phyloP scores from a whole-genome alignment of 2,797 vertebrate species.

The Dicrostonyx torquatus region DNA sequence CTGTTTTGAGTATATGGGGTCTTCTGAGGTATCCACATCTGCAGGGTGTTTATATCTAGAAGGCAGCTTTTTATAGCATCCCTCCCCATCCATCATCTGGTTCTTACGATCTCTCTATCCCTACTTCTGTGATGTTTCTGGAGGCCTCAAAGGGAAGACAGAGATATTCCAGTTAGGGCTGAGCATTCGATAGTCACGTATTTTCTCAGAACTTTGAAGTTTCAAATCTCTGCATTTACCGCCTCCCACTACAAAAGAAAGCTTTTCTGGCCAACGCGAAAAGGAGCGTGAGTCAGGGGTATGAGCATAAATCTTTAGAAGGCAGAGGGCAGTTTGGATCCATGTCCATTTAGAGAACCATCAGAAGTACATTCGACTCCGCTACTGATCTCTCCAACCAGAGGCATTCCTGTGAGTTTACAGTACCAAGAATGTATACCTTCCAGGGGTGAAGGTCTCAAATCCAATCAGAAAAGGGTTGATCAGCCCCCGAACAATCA shows the following conservation, averaged over 20 bases:
- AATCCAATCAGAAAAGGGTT: not conserved
- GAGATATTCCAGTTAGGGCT: not conserved
- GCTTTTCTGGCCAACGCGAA: not conserved
- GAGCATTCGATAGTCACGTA: too few species aligned
- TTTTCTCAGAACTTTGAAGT: not conserved
- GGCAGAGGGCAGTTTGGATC: not conserved
- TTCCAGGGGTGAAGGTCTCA: not conserved
- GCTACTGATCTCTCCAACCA: too few species aligned
- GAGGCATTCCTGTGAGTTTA: not conserved
- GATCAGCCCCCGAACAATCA: too few species aligned
- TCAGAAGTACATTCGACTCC: not conserved
- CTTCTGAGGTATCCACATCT: not conserved
- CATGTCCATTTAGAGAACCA: too few species aligned
- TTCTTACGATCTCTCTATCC: not conserved
- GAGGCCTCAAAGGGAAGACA: not conserved
- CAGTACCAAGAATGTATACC: not conserved
- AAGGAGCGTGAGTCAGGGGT: not conserved
- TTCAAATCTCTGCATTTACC: not conserved
- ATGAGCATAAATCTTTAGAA: too few species aligned
- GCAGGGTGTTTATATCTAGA: not conserved
- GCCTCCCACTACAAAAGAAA: not conserved
- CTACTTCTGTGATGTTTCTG: not conserved
- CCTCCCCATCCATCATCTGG: not conserved
- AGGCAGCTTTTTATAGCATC: not conserved
- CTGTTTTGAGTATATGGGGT: not conserved